Evolutionary conservation across 2,113 vertebrate genomes (phyloP), one percentile per base, ranked within the genome.

Genomic region (Rhegmatorhina hoffmannsi): DNA sequence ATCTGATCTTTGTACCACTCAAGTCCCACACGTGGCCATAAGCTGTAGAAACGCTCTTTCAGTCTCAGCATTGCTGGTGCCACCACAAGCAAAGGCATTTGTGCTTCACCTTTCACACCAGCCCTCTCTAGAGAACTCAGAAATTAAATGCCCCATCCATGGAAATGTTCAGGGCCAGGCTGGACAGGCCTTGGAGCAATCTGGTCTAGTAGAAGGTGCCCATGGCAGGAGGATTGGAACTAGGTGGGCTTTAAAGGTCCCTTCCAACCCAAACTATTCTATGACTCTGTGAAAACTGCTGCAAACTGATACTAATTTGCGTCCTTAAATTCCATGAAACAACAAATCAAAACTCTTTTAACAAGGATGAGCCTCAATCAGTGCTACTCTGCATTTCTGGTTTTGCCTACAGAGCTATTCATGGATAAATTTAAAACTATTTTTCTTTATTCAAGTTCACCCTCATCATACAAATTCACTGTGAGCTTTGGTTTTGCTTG

Each of bases 21-120:
- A 3, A 29, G 38, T 43, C 47, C 34, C 50, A 33, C 26, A 9
- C 2, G 0, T 5, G 58, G 28, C n/a, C 3, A 1, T 38, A 25
- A 74, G 55, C 55, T 75, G 33, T 38, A 36, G 46, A 60, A 92
- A 64, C 0, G 0, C 17, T 75, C 59, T 49, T 11, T 2, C 11
- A 3, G 17, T 75, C 20, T 59, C 2, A 6, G 9, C 14, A 0
- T 34, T n/a, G 64, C 50, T 56, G 68, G 12, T 80, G 44, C 64
- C 47, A 92, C 29, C 47, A 28, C 38, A 44, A 34, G 64, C 44
- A 74, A 78, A 94, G 52, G 10, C 58, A 25, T 89, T 89, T 64
- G 34, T 75, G 44, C 68, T 50, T 50, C 21, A 94, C 82, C 52
- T 52, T 81, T 49, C 60, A 82, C 36, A 44, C 17, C n/a, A 67